Conservation (phyloP, 2,797 vertebrate genomes). For the Phylloscopus collybita region DNA sequence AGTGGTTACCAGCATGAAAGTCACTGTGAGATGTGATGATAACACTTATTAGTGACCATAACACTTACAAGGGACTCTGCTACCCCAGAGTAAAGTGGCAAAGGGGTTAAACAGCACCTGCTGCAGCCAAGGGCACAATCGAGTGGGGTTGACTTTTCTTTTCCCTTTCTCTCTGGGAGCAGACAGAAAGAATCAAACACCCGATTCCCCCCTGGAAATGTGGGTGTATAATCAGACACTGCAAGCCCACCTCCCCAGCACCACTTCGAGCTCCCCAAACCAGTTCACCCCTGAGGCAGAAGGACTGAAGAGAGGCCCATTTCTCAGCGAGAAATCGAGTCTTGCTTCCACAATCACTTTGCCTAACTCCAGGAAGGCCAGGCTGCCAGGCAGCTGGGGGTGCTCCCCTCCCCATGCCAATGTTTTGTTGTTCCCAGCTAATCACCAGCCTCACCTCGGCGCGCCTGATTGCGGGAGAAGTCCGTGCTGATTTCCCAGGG, state of each 20-base stretch:
- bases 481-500: neutral
- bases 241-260: neutral
- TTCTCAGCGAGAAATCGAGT: neutral
- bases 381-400: accelerated
- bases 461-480: neutral
- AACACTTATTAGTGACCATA: neutral
- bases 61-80: accelerated
- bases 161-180: neutral
- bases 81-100: neutral
- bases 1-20: neutral
- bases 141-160: neutral
- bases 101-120: neutral
- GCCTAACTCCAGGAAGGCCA: accelerated
- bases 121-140: neutral
- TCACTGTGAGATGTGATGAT: accelerated
- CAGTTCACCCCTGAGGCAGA: accelerated
- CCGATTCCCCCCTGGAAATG: neutral
- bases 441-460: accelerated
- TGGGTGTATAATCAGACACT: neutral
- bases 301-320: neutral
- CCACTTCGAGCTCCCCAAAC: accelerated
- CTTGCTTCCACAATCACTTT: neutral
- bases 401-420: accelerated
- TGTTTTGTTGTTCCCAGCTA: accelerated
- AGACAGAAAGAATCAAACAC: neutral